Evolutionary conservation across 2,113 vertebrate genomes (phyloP).

Genomic region (Meriones unguiculatus): DNA sequence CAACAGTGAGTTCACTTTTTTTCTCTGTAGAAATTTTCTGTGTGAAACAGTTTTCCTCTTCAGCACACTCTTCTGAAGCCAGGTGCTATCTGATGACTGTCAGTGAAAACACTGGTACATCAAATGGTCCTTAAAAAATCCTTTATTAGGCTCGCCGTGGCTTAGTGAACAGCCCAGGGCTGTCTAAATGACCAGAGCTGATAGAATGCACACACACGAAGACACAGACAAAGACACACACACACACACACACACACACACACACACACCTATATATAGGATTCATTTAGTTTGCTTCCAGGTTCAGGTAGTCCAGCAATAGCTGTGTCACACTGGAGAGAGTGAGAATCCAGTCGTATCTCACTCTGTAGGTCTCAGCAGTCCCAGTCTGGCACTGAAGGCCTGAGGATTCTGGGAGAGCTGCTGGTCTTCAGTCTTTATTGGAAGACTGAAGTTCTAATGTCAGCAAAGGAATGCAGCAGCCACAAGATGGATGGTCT

Average conservation of each 20-base stretch:
- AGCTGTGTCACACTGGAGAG: neutral
- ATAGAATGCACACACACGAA: too few relatives aligned
- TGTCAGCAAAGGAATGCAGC: neutral
- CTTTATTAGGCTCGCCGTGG: neutral
- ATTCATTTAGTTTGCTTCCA: neutral
- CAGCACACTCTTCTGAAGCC: neutral
- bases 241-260: neutral
- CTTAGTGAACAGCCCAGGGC: neutral
- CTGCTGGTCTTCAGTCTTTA: neutral
- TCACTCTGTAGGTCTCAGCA: neutral
- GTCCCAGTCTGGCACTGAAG: neutral
- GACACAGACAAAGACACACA: too few relatives aligned
- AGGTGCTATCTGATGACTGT: neutral
- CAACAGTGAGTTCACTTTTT: neutral
- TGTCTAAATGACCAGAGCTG: neutral
- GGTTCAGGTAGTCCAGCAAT: neutral
- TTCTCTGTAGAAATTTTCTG: neutral
- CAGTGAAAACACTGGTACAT: neutral
- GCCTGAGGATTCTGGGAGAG: neutral
- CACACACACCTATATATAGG: neutral
- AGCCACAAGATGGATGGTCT: neutral
- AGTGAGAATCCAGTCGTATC: neutral
- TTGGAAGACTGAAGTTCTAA: neutral
- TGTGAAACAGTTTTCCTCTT: neutral
- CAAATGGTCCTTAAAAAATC: neutral